Evolutionary conservation across 2,888 invertebrate species (phyloP), one percentile per base, ranked within the genome.

Genomic region (Palloptera scutellata): DNA sequence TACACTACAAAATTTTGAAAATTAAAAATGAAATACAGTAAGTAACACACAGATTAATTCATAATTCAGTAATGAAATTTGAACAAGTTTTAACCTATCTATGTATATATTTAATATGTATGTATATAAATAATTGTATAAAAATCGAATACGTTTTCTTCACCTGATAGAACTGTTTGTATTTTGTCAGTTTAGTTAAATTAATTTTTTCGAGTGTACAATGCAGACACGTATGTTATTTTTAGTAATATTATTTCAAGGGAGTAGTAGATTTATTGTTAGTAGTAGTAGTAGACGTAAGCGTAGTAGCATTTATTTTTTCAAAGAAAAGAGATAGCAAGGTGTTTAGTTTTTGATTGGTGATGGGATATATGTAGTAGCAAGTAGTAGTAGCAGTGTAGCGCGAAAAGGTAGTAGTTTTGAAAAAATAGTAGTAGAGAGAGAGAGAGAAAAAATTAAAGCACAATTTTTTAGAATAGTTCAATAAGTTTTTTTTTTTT

Each of bases 81-180:
- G 30, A 30, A 30, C 30, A 53, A 53, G 12, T 19, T 11, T 53
- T 17, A 53, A 53, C 8, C 19, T 17, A 19, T 48, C 2, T n/a
- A 48, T 15, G 2, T 48, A n/a, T 8, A 48, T 3, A 48, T 48
- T n/a, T 1, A 5, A n/a, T 48, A n/a, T 48, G 8, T n/a, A n/a
- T n/a, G n/a, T n/a, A n/a, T n/a, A n/a, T n/a, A n/a, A n/a, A n/a
- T n/a, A n/a, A n/a, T n/a, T n/a, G 12, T 48, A 48, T 2, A 48
- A n/a, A 48, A n/a, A 48, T 4, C n/a, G 4, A 40, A 3, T 60
- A n/a, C 10, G 19, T 45, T 67, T 63, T 62, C 63, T 72, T 75
- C 75, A 75, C 75, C 75, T 75, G 75, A 71, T 75, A 74, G 66
- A 75, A 75, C 75, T 75, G 68, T 70, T 69, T 68, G 52, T 11